Conservation (phyloP, 1,140 invertebrate species). For the Brachionus angularis region DNA sequence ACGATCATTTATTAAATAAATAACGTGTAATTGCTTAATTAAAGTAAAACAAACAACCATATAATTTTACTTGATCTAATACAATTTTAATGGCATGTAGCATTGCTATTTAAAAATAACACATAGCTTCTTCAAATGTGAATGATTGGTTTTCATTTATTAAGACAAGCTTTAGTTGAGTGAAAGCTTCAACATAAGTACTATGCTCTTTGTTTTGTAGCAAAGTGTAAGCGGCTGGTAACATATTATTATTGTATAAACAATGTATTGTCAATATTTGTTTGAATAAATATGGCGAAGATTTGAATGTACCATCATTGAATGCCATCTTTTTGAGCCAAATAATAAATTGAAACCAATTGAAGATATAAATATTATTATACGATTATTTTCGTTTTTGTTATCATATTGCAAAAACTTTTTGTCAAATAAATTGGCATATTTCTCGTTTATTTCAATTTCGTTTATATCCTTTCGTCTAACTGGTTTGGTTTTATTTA, state of each 20-base stretch:
- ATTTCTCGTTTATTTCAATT: background rate
- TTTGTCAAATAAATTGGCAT: background rate
- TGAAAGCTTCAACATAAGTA: background rate
- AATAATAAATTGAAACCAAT: background rate
- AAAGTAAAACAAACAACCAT: background rate
- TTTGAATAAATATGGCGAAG: background rate
- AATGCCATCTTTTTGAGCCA: background rate
- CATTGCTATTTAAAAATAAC: background rate
- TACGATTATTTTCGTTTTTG: background rate
- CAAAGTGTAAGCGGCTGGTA: background rate
- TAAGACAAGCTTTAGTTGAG: background rate
- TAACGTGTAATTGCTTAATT: background rate
- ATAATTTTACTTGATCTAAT: background rate
- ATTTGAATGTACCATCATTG: background rate
- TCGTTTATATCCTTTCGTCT: background rate
- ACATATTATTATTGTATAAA: background rate
- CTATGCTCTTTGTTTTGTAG: background rate
- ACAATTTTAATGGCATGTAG: background rate
- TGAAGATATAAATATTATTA: background rate
- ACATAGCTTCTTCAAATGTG: background rate
- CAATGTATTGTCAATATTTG: background rate
- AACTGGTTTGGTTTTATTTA: background rate
- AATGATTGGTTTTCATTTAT: background rate
- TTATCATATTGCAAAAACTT: background rate
- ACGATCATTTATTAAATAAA: background rate